phyloP scores from a whole-genome alignment of 2,888 invertebrate species.

The Smittia sp. region DNA sequence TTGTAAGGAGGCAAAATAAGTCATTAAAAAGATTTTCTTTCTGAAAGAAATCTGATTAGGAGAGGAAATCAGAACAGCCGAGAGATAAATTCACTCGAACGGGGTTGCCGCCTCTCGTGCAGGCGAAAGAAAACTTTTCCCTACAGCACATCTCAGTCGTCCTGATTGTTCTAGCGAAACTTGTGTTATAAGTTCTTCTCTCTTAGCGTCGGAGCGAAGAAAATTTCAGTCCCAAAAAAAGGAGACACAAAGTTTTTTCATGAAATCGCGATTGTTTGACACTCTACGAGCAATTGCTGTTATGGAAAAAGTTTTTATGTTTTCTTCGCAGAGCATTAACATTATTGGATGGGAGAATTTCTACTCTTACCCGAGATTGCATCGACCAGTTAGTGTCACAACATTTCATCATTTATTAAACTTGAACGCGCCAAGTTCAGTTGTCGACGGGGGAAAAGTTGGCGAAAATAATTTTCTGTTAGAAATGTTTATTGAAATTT shows the following conservation, averaged over 20 bases:
- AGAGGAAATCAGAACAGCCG: neutral
- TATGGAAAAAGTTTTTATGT: constrained; percentile 34
- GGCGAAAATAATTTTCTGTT: neutral
- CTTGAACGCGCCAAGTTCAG: neutral
- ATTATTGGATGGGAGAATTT: constrained; percentile 13
- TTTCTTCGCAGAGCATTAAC: neutral
- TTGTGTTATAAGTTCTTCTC: too few species aligned
- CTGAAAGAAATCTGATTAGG: constrained; percentile 5
- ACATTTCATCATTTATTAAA: constrained; percentile 29
- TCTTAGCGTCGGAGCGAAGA: too few species aligned
- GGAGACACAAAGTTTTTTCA: constrained; percentile 9
- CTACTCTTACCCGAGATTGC: neutral
- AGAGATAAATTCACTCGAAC: neutral
- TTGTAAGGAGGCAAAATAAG: neutral
- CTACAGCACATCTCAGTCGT: too few species aligned
- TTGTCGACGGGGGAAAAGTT: neutral
- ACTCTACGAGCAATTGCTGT: constrained; percentile 24
- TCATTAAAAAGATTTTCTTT: neutral
- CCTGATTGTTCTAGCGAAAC: too few species aligned
- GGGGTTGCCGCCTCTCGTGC: too few species aligned
- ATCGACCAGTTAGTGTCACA: constrained; percentile 16
- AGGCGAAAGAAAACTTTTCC: too few species aligned
- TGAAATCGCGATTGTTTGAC: constrained; percentile 25
- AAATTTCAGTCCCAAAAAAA: neutral
- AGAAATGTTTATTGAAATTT: neutral